Evolutionary conservation across 92 coral and sea anemone genomes (phyloP).

Genomic region (Scolanthus callimorphus): DNA sequence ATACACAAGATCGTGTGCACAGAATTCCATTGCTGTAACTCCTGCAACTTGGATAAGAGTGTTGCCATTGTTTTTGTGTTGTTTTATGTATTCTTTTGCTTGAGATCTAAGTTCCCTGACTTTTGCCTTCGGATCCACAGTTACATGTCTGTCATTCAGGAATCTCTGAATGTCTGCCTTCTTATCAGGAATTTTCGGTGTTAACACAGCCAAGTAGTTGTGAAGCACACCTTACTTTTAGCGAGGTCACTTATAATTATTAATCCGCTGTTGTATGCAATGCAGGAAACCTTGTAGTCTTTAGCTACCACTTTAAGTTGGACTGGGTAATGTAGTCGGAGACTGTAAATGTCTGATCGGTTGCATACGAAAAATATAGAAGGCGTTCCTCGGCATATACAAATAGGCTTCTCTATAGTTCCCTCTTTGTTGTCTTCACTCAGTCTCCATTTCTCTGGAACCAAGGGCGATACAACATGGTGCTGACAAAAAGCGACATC

Average conservation of each 20-base stretch:
- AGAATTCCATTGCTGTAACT: slow-evolving; percentile 13
- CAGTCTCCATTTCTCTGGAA: slow-evolving; percentile 45
- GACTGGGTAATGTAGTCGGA: slow-evolving; percentile 31
- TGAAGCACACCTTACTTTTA: slow-evolving; percentile 9
- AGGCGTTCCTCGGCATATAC: slow-evolving; percentile 40
- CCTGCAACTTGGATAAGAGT: no score
- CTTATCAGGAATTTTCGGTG: slow-evolving; percentile 9
- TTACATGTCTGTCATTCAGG: not conserved
- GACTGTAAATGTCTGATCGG: slow-evolving; percentile 29
- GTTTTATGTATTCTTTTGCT: slow-evolving; percentile 26
- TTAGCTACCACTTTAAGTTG: slow-evolving; percentile 23
- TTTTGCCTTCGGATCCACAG: slow-evolving; percentile 9
- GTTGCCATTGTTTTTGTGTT: no score
- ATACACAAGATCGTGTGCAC: slow-evolving; percentile 16
- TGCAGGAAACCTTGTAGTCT: slow-evolving; percentile 29
- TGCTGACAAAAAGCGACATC: slow-evolving; percentile 22
- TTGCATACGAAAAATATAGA: slow-evolving; percentile 31
- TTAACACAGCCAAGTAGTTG: slow-evolving; percentile 5
- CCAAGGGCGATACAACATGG: slow-evolving; percentile 31
- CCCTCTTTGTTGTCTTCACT: slow-evolving; percentile 20
- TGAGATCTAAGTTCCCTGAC: slow-evolving; percentile 11
- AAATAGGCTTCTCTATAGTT: slow-evolving; percentile 28
- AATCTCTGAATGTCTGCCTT: slow-evolving; percentile 7
- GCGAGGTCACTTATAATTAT: slow-evolving; percentile 14
- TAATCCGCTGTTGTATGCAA: slow-evolving; percentile 20